phyloP scores from a whole-genome alignment of 1,140 invertebrate species.

The Mycetomoellerius zeteki region DNA sequence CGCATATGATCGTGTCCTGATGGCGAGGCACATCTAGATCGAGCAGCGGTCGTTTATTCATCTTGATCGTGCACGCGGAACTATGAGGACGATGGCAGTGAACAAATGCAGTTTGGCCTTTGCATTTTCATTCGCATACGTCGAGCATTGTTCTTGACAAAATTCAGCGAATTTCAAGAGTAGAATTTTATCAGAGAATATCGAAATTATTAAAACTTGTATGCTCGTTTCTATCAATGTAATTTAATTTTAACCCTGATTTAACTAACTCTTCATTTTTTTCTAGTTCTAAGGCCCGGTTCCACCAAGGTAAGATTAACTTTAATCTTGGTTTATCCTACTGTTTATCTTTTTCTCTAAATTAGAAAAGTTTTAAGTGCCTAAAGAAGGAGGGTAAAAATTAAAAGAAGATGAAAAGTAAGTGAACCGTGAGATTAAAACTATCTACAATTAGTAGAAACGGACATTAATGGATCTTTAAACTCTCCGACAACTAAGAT shows the following conservation, averaged over 20 bases:
- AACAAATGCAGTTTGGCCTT: neutral
- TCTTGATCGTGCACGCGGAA: neutral
- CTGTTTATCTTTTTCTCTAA: too few relatives aligned
- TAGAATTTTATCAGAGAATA: neutral
- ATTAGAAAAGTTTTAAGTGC: too few relatives aligned
- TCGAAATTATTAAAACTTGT: neutral
- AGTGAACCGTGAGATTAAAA: too few relatives aligned
- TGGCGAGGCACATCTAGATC: slow-evolving; percentile 27
- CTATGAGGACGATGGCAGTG: neutral
- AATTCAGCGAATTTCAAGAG: neutral
- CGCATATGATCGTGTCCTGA: neutral
- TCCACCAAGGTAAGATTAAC: too few relatives aligned
- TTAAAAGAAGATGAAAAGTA: too few relatives aligned
- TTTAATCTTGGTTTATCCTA: too few relatives aligned
- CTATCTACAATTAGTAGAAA: too few relatives aligned
- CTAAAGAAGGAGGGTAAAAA: too few relatives aligned
- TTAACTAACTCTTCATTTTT: neutral
- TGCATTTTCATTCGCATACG: neutral
- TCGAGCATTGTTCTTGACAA: neutral
- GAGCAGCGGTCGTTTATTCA: neutral
- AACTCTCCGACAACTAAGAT: too few relatives aligned
- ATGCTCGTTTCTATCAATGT: too few relatives aligned
- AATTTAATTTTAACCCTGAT: neutral
- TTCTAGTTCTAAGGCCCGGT: too few relatives aligned
- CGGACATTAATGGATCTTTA: too few relatives aligned